phyloP scores from a whole-genome alignment of 2,888 invertebrate species.

The Dione vanillae region DNA sequence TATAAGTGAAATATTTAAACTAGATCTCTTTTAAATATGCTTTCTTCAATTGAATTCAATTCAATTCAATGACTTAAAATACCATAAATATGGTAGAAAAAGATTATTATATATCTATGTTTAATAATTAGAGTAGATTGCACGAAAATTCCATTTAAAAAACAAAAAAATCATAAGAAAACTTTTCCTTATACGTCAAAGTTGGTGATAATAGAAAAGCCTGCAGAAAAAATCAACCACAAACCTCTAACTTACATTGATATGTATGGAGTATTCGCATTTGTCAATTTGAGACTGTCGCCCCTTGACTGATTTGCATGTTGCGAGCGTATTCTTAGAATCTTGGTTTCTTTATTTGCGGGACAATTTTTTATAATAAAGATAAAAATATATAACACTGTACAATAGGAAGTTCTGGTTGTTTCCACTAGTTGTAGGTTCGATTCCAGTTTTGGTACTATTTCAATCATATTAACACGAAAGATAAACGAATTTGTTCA shows the following conservation, averaged over 20 bases:
- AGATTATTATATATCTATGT: no score
- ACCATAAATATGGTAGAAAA: no score
- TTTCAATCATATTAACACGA: no score
- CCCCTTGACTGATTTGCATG: slow-evolving; percentile 24
- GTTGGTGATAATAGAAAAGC: slow-evolving; percentile 3
- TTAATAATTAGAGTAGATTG: no score
- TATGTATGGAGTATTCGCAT: slow-evolving; percentile 23
- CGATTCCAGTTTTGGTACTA: no score
- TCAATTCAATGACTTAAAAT: no score
- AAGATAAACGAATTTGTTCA: no score
- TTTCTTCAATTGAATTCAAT: no score
- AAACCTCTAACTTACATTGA: slow-evolving; percentile 29
- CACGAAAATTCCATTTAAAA: not conserved
- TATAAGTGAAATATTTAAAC: no score
- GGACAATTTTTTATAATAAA: not conserved
- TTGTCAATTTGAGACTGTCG: slow-evolving; percentile 19
- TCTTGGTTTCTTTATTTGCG: not conserved
- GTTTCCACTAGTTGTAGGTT: no score
- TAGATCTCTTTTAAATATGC: no score
- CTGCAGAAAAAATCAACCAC: slow-evolving; percentile 24
- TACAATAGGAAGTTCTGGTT: not conserved
- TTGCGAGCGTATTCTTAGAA: slow-evolving; percentile 22
- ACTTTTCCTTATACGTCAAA: not conserved
- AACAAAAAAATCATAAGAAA: not conserved
- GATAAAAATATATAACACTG: not conserved